phyloP scores from a whole-genome alignment of 2,888 invertebrate genomes.

The Sphinx pinastri region DNA sequence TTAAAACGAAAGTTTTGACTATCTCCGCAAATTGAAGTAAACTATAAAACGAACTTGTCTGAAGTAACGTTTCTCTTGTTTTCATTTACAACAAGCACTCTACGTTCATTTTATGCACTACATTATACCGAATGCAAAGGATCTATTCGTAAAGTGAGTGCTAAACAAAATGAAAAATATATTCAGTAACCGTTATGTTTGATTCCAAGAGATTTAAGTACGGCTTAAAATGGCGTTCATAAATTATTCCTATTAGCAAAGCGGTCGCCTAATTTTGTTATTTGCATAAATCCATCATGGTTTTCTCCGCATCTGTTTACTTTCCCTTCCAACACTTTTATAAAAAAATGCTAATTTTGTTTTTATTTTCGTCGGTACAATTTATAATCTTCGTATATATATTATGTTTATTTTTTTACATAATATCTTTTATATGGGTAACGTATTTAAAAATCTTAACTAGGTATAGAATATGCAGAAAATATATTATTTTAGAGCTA shows the following conservation, averaged over 20 bases:
- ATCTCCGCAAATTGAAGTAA: slow-evolving; percentile 25
- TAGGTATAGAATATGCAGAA: too few relatives aligned
- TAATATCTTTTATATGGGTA: too few relatives aligned
- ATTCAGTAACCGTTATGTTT: not conserved
- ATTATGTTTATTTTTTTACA: too few relatives aligned
- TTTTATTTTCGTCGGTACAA: too few relatives aligned
- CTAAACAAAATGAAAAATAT: not conserved
- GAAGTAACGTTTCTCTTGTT: slow-evolving; percentile 35
- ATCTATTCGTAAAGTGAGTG: not conserved
- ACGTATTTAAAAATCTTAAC: too few relatives aligned
- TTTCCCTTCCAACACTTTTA: not conserved
- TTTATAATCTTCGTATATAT: too few relatives aligned
- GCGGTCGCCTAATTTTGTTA: not conserved
- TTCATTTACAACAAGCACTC: slow-evolving; percentile 33
- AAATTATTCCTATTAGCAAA: not conserved
- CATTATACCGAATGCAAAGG: slow-evolving; percentile 9
- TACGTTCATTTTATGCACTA: slow-evolving; percentile 29
- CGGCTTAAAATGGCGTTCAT: not conserved
- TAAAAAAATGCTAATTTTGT: too few relatives aligned
- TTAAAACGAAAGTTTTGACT: slow-evolving; percentile 15
- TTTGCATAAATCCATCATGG: not conserved
- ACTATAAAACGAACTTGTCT: slow-evolving; percentile 18
- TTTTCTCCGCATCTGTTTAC: not conserved
- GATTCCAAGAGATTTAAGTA: not conserved
- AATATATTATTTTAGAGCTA: too few relatives aligned